These are phyloP conservation scores for Epizoanthus ramosus DNA, from an alignment of 92 coral and sea anemone genomes.

Conservation along the genomic window DNA sequence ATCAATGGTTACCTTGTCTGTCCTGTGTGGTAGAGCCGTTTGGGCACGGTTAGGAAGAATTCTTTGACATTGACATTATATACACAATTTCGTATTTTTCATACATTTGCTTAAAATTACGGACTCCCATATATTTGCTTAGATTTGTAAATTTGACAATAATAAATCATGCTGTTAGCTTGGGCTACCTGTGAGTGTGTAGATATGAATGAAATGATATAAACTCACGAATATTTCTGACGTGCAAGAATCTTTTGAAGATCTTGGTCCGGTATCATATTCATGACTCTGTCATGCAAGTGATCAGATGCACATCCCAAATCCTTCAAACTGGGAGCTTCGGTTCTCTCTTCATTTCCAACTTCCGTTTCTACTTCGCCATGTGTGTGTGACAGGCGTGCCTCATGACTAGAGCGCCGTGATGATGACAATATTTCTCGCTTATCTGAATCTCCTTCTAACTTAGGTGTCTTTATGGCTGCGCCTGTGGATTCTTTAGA, in stretches of 20 bases:
- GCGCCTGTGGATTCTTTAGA: not conserved
- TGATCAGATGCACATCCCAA: conserved; percentile 56
- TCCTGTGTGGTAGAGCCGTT: too few species aligned
- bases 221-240: conserved; percentile 71
- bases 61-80: too few species aligned
- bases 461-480: not conserved
- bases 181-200: too few species aligned
- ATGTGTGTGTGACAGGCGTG: not conserved
- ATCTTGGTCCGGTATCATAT: conserved; percentile 64
- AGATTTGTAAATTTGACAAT: too few species aligned
- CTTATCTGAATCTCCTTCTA: conserved; percentile 20
- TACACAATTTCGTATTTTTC: too few species aligned
- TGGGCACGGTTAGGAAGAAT: too few species aligned
- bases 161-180: too few species aligned
- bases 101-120: too few species aligned
- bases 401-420: not conserved
- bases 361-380: conserved; percentile 9
- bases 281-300: conserved; percentile 57
- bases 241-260: conserved; percentile 46
- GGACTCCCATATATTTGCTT: too few species aligned
- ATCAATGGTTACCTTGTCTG: too few species aligned
- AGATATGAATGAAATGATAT: too few species aligned
- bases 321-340: not conserved
- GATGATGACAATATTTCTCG: conserved; percentile 31
- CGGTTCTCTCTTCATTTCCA: not conserved